Evolutionary conservation across 2,113 vertebrate genomes (phyloP).

Genomic region (Alethe diademata): DNA sequence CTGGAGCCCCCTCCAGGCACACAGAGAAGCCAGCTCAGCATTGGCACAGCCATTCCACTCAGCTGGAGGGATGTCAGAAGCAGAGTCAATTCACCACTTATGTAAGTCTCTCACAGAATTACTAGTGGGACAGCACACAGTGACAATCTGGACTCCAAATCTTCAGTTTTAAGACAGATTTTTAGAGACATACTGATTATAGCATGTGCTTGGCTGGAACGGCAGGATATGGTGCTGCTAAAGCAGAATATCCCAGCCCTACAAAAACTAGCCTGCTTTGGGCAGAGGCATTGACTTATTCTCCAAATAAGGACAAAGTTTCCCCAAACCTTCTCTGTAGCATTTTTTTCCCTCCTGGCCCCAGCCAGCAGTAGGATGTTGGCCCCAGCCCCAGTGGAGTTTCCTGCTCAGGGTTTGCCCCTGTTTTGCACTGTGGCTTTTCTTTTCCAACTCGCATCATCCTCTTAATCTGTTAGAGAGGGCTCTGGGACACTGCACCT

Average conservation of each 20-base stretch:
- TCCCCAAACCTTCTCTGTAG: not conserved
- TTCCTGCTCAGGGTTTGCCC: constrained; percentile 30
- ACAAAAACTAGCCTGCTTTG: not conserved
- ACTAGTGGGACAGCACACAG: not conserved
- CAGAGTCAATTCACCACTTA: not conserved
- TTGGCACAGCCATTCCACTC: not conserved
- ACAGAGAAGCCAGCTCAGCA: accelerated
- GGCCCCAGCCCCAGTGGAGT: not conserved
- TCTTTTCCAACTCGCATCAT: not conserved
- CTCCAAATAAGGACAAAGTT: constrained; percentile 44
- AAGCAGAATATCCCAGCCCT: not conserved
- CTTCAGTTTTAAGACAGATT: not conserved
- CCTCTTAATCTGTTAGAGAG: not conserved
- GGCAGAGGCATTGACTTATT: not conserved
- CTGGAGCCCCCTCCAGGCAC: not conserved
- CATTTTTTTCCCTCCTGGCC: not conserved
- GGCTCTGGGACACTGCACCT: not conserved
- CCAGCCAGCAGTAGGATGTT: constrained; percentile 14
- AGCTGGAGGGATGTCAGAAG: not conserved
- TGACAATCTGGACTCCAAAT: not conserved
- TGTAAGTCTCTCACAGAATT: not conserved
- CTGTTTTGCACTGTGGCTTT: not conserved
- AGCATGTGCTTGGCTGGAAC: not conserved
- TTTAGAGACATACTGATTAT: not conserved
- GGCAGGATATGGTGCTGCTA: not conserved